Conservation (phyloP, 2,888 invertebrate genomes). For the Polyommatus icarus region DNA sequence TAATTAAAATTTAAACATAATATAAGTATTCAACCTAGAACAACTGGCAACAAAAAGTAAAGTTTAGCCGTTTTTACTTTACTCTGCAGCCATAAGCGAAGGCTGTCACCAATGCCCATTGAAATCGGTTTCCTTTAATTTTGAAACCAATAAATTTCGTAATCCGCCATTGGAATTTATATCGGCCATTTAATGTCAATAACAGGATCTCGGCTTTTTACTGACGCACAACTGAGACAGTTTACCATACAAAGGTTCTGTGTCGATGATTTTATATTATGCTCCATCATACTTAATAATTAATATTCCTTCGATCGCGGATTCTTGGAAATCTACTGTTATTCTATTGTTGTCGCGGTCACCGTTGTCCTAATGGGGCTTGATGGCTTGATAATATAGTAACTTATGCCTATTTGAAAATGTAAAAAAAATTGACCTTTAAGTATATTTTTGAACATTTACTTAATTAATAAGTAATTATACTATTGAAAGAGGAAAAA, state of each 20-base stretch:
- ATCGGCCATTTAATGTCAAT: conserved; percentile 77
- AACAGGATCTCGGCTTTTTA: conserved; percentile 62
- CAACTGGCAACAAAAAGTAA: conserved; percentile 46
- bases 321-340: too few relatives aligned
- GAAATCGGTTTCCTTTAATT: conserved; percentile 79
- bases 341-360: too few relatives aligned
- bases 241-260: conserved; percentile 75
- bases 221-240: conserved; percentile 57
- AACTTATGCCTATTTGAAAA: too few relatives aligned
- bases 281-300: background rate
- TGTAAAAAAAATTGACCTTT: too few relatives aligned
- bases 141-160: conserved; percentile 78
- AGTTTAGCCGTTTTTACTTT: conserved; percentile 57
- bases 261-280: conserved; percentile 57
- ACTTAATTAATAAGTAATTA: too few relatives aligned
- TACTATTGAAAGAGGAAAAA: background rate
- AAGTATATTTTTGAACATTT: too few relatives aligned
- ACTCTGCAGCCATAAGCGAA: conserved; percentile 65
- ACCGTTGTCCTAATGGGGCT: too few relatives aligned
- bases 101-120: conserved; percentile 71
- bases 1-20: background rate
- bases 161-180: conserved; percentile 78
- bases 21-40: conserved; percentile 11
- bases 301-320: too few relatives aligned
- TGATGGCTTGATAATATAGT: too few relatives aligned